Conservation (phyloP, 2,888 invertebrate genomes). For the Dryadula phaetusa region DNA sequence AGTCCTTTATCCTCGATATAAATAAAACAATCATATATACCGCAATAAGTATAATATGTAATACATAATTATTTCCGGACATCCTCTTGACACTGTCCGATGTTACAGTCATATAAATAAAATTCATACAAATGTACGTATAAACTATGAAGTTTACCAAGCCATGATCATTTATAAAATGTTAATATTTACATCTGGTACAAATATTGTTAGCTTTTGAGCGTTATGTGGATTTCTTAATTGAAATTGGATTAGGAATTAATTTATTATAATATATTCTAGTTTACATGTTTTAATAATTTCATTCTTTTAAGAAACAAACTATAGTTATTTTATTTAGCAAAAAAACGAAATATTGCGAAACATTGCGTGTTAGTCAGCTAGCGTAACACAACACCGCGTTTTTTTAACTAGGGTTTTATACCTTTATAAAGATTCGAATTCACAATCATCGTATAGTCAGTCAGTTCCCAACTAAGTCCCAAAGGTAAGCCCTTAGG, state of each 20-base stretch:
- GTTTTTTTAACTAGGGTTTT: no score
- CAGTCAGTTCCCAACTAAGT: neutral
- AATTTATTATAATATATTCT: no score
- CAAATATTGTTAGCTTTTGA: no score
- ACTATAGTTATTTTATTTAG: no score
- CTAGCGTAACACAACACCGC: no score
- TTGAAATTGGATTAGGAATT: no score
- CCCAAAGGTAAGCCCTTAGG: neutral
- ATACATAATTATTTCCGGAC: conserved; percentile 6
- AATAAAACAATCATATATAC: conserved; percentile 1
- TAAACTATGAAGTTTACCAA: neutral
- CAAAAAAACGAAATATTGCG: no score
- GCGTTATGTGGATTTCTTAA: no score
- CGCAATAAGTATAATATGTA: conserved; percentile 18
- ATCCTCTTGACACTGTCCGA: conserved; percentile 6
- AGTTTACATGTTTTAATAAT: no score
- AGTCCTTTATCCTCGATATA: conserved; percentile 1
- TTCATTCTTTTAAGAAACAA: no score
- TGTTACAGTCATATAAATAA: neutral
- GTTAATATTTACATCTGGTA: neutral
- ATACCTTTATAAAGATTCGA: no score
- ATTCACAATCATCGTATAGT: no score
- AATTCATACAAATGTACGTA: neutral
- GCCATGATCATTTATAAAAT: neutral
- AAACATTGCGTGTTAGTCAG: neutral